Percentiles rank a stretch among this genome's conserved stretches.
Evolutionary conservation across 2,888 invertebrate species (phyloP).

Genomic region (Hoplodrina ambigua): DNA sequence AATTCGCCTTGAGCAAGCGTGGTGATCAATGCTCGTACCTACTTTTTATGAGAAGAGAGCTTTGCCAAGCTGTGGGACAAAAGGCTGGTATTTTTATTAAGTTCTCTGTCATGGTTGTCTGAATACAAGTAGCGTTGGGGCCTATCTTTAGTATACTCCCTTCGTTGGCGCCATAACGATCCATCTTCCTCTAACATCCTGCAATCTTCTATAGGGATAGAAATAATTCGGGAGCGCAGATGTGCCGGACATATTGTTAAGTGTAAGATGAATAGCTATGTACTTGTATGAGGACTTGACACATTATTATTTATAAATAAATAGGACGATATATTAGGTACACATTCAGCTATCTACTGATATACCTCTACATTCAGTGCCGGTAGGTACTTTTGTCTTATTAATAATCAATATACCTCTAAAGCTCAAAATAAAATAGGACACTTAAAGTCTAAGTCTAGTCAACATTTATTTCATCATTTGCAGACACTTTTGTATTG

Average conservation of each 20-base stretch:
- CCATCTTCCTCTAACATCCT: conserved; percentile 49
- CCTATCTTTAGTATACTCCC: background rate
- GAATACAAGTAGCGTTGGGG: background rate
- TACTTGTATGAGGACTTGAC: conserved; percentile 38
- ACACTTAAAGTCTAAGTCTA: no score
- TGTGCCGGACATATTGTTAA: conserved; percentile 61
- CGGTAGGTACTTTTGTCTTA: background rate
- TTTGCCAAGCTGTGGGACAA: no score
- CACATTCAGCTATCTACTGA: background rate
- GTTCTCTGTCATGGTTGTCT: background rate
- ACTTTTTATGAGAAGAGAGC: no score
- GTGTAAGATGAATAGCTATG: conserved; percentile 55
- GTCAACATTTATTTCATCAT: no score
- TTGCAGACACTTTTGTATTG: no score
- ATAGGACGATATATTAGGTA: conserved; percentile 6
- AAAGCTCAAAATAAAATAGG: background rate
- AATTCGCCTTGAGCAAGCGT: no score
- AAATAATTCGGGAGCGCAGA: conserved; percentile 60
- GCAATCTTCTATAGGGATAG: conserved; percentile 42
- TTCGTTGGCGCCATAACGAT: conserved; percentile 23
- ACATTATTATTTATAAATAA: conserved; percentile 50
- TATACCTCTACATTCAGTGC: background rate
- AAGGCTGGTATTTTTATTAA: background rate
- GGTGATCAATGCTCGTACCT: no score
- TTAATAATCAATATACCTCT: background rate